phyloP scores from a whole-genome alignment of 2,888 invertebrate genomes.

The Drosophila ochracea region DNA sequence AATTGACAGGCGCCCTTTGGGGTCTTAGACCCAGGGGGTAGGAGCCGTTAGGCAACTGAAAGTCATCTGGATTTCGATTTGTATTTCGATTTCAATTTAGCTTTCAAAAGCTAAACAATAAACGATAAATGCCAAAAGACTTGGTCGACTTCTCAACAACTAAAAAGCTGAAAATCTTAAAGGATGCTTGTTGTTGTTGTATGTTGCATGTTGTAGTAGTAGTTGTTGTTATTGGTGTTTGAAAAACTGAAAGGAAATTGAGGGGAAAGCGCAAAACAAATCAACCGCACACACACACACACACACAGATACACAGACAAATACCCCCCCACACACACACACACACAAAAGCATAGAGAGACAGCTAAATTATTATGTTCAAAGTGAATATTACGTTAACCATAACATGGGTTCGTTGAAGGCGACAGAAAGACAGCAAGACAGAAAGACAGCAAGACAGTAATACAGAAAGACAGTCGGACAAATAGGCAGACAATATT shows the following conservation, averaged over 20 bases:
- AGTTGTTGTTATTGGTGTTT: neutral
- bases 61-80: constrained; percentile 36
- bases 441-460: constrained; percentile 3
- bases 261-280: neutral
- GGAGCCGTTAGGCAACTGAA: constrained; percentile 9
- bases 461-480: neutral
- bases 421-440: constrained; percentile 2
- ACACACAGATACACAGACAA: neutral
- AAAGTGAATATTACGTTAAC: constrained; percentile 70
- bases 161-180: constrained; percentile 14
- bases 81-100: constrained; percentile 26
- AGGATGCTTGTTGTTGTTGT: constrained; percentile 28
- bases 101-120: constrained; percentile 24
- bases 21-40: constrained; percentile 30
- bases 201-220: constrained; percentile 10
- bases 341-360: constrained; percentile 15
- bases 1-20: constrained; percentile 52
- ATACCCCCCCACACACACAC: neutral
- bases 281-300: constrained; percentile 9
- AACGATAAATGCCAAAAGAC: constrained; percentile 31
- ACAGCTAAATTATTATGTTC: constrained; percentile 60
- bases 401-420: constrained; percentile 56
- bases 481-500: constrained; percentile 2
- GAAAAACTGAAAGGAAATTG: constrained; percentile 2
- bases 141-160: neutral